A percentile compares a stretch with the other conserved stretches of the same genome.
phyloP scores from a whole-genome alignment of 23 tunicate genomes.

The Diplosoma virens region DNA sequence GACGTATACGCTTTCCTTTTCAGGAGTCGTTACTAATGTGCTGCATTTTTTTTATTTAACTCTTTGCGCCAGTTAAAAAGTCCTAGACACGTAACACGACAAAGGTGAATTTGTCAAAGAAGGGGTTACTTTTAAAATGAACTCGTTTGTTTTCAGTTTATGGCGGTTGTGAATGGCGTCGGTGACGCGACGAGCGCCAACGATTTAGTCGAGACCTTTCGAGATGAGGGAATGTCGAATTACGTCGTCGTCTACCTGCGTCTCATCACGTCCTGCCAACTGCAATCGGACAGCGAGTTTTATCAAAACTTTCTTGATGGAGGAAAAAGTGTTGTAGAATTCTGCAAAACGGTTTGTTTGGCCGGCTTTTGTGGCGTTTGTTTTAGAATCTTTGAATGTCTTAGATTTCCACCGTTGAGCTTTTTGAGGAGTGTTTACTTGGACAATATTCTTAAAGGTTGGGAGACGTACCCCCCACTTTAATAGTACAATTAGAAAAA shows the following conservation, averaged over 20 bases:
- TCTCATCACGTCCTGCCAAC: conserved; percentile 73
- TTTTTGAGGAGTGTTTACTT: too few relatives aligned
- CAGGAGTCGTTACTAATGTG: too few relatives aligned
- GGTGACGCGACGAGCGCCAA: conserved; percentile 13
- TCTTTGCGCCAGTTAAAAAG: not conserved
- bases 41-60: not conserved
- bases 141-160: conserved; percentile 69
- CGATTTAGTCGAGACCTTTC: conserved; percentile 50
- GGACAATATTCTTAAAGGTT: too few relatives aligned
- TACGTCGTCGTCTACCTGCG: conserved; percentile 83
- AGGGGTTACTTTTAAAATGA: too few relatives aligned
- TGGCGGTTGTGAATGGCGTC: conserved; percentile 52
- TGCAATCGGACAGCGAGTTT: conserved; percentile 64
- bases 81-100: too few relatives aligned
- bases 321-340: conserved; percentile 64
- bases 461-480: too few relatives aligned
- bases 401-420: too few relatives aligned
- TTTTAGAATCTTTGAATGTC: too few relatives aligned
- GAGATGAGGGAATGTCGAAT: conserved; percentile 81
- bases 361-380: too few relatives aligned
- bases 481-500: too few relatives aligned
- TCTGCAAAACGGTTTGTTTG: conserved; percentile 87
- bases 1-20: too few relatives aligned
- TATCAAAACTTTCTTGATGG: conserved; percentile 77
- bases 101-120: too few relatives aligned